Evolutionary conservation across 1,140 invertebrate species (phyloP).

Genomic region (Drosophila equinoxialis): DNA sequence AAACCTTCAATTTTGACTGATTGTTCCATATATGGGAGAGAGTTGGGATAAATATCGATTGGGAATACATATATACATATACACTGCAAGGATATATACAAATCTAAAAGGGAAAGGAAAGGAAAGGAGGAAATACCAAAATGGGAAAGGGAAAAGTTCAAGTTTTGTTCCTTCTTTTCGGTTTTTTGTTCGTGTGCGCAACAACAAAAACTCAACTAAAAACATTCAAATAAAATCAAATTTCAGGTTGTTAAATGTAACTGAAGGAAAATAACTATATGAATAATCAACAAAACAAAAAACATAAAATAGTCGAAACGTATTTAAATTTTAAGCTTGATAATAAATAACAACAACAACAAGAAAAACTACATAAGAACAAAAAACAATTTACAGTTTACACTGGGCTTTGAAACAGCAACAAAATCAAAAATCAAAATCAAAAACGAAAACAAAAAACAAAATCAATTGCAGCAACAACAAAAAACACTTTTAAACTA

Average conservation of each 20-base stretch:
- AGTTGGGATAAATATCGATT: no score
- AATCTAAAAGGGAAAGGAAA: not conserved
- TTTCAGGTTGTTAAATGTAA: slow-evolving; percentile 59
- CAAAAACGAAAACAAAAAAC: slow-evolving; percentile 45
- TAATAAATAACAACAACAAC: slow-evolving; percentile 26
- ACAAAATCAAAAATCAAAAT: slow-evolving; percentile 80
- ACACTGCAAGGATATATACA: not conserved
- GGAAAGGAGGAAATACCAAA: not conserved
- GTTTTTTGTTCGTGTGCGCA: not conserved
- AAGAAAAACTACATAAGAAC: slow-evolving; percentile 31
- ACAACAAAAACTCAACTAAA: slow-evolving; percentile 3
- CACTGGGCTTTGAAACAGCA: slow-evolving; percentile 82
- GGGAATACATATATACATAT: slow-evolving; percentile 19
- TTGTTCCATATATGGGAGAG: not conserved
- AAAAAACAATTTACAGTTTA: slow-evolving; percentile 73
- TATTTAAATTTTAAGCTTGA: slow-evolving; percentile 53
- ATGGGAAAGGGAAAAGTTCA: not conserved
- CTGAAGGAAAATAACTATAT: slow-evolving; percentile 16
- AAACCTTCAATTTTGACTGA: not conserved
- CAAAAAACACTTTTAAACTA: slow-evolving; percentile 42
- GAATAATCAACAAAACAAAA: slow-evolving; percentile 21
- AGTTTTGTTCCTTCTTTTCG: slow-evolving; percentile 1
- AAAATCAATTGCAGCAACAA: slow-evolving; percentile 30
- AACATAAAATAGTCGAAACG: slow-evolving; percentile 46
- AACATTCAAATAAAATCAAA: slow-evolving; percentile 45